Evolutionary conservation across 2,797 vertebrate genomes (phyloP).

Genomic region (Syndactyla subalaris): DNA sequence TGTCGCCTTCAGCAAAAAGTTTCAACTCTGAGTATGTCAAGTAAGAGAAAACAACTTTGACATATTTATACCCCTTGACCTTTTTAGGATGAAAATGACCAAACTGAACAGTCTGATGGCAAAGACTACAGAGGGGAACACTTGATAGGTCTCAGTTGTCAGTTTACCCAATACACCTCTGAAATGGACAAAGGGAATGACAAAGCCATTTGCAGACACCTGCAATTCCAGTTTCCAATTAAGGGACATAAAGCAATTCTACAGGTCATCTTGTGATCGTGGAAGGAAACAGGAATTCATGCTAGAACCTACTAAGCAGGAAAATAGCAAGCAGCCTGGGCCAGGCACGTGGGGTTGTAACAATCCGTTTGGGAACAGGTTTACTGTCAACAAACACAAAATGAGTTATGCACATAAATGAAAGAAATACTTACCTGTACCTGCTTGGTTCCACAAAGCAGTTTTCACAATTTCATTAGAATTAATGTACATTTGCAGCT

Average conservation of each 20-base stretch:
- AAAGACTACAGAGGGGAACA: background rate
- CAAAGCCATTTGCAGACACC: background rate
- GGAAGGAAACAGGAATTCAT: background rate
- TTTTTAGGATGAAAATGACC: background rate
- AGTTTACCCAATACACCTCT: background rate
- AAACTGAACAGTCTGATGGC: background rate
- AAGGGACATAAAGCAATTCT: background rate
- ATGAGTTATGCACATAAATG: background rate
- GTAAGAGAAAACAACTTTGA: conserved; percentile 13
- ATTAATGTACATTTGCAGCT: background rate
- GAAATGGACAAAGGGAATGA: background rate
- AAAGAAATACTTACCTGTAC: background rate
- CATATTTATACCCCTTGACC: background rate
- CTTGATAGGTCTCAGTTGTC: background rate
- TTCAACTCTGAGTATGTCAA: conserved; percentile 25
- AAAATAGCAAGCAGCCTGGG: background rate
- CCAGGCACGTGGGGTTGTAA: background rate
- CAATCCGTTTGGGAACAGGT: background rate
- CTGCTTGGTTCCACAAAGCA: background rate
- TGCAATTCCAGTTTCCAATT: background rate
- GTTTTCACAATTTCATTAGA: background rate
- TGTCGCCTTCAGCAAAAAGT: conserved; percentile 15
- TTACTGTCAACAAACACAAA: background rate
- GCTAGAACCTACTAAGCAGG: background rate
- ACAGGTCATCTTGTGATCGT: background rate